These are phyloP conservation scores for Crotophaga sulcirostris DNA, from an alignment of 2,113 vertebrate genomes.

Conservation along the genomic window DNA sequence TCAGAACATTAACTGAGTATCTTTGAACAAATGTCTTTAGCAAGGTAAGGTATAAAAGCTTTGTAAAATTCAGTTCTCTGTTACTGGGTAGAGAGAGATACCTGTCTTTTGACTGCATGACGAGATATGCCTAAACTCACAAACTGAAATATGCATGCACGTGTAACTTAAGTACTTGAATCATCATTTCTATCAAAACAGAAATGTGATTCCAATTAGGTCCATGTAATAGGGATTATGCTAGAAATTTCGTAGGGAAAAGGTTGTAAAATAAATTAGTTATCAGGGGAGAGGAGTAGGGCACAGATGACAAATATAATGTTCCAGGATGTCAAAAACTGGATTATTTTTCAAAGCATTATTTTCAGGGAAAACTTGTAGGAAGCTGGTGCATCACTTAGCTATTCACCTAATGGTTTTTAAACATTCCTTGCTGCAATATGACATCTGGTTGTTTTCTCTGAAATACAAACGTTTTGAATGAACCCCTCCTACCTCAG, in stretches of 20 bases:
- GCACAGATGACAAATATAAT: background rate
- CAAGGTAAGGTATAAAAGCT: background rate
- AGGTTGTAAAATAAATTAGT: background rate
- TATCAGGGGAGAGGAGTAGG: accelerated
- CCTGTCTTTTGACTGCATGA: background rate
- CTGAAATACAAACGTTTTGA: background rate
- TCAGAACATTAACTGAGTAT: background rate
- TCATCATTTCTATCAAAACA: background rate
- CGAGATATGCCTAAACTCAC: background rate
- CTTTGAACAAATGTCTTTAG: background rate
- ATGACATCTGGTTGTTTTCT: background rate
- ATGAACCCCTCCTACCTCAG: background rate
- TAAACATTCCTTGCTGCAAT: background rate
- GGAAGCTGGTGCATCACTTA: background rate
- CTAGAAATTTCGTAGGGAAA: background rate
- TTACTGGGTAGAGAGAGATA: background rate
- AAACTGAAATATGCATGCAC: background rate
- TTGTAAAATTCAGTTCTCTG: background rate
- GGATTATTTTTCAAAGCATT: background rate
- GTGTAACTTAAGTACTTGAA: background rate
- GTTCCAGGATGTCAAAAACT: background rate
- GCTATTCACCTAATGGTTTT: background rate
- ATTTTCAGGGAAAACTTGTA: background rate
- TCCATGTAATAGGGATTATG: background rate
- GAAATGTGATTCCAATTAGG: background rate